Evolutionary conservation across 2,113 vertebrate species (phyloP), one percentile per base, ranked within the genome.

Genomic region (Corvus moneduloides): DNA sequence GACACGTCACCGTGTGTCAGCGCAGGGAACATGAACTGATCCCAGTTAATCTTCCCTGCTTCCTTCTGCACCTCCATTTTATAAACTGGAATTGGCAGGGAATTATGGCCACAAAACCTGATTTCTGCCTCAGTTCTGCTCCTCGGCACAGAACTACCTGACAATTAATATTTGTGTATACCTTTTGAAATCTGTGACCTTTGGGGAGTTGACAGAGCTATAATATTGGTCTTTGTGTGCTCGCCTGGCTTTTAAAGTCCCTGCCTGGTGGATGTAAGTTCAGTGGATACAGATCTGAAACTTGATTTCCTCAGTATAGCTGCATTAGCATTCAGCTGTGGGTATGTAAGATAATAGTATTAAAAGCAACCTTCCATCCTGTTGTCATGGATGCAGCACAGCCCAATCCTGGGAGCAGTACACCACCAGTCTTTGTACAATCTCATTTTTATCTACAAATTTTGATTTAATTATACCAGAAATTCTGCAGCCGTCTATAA

Each of bases 321-420:
- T 97, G 90, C 97, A 98, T 98, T 98, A 98, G 96, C 97, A 98
- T 98, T 98, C 97, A 98, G 96, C 96, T 98, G 97, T 97, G 96
- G 97, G 93, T 97, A 97, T 98, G 96, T 98, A 98, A 98, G 97
- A 98, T 98, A 98, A 98, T 98, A 98, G 97, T 98, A 98, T 98
- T 98, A 98, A 98, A 98, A 97, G 93, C 96, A 98, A 97, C 97
- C 97, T 98, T 97, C 97, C 96, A 98, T 97, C 97, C 97, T 98
- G 98, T 98, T 98, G 98, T 98, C 98, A 98, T 98, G 97, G 98
- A 98, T 98, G 97, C 97, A 98, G 97, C 97, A 98, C 97, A 98
- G 97, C 90, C 95, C 94, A 97, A 91, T 98, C 97, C 91, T 96
- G 93, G 77, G 81, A 95, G 91, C 92, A 76, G 58, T 94, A 62